Conservation (phyloP, 1,140 invertebrate species). For the Aphis gossypii region DNA sequence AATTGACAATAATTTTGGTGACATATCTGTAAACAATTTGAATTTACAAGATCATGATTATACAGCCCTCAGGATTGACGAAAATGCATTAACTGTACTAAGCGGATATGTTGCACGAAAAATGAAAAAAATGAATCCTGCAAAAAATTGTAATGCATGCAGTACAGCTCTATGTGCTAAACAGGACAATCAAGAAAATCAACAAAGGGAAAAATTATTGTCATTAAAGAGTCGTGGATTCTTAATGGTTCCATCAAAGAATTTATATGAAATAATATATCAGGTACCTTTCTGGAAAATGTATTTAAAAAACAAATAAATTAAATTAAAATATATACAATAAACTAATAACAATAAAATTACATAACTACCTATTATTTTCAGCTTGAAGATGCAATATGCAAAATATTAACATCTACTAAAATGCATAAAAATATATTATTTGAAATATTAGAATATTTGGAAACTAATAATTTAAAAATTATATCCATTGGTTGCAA, state of each 20-base stretch:
- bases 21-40: not conserved
- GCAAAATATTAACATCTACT: not conserved
- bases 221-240: not conserved
- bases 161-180: not conserved
- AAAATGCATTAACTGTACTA: not conserved
- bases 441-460: not conserved
- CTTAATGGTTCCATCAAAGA: not conserved
- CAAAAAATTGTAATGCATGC: not conserved
- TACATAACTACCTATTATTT: not conserved
- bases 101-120: not conserved
- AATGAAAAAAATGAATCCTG: conserved; percentile 1
- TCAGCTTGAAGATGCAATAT: not conserved
- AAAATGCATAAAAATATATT: not conserved
- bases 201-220: not conserved
- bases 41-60: not conserved
- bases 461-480: not conserved
- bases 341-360: too few species aligned
- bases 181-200: not conserved
- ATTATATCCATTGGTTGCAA: not conserved
- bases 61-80: not conserved
- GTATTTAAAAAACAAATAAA: not conserved
- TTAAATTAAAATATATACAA: not conserved
- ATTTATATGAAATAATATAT: conserved; percentile 32
- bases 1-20: not conserved
- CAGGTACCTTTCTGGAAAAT: not conserved